Evolutionary conservation across 1,140 invertebrate genomes (phyloP).

Genomic region (Scaptomyza hsui): DNA sequence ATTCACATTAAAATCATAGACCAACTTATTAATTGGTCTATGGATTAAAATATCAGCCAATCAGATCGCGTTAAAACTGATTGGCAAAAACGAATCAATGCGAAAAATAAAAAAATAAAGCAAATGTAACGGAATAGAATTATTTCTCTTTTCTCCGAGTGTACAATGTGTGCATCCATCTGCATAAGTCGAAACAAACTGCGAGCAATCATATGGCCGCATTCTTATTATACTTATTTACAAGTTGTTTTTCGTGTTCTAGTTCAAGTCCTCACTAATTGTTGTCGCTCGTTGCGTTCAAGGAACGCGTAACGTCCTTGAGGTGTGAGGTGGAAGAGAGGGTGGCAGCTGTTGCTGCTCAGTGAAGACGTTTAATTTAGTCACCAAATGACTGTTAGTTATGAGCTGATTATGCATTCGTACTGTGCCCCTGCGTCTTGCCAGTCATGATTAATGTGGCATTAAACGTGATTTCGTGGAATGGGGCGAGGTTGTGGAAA

Average conservation of each 20-base stretch:
- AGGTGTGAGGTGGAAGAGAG: neutral
- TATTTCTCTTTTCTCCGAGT: no score
- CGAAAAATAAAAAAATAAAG: no score
- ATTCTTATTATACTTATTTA: neutral
- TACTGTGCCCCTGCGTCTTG: neutral
- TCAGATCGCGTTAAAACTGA: no score
- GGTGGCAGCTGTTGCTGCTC: neutral
- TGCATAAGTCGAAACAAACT: no score
- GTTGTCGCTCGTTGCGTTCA: no score
- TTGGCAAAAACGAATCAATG: no score
- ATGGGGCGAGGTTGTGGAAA: no score
- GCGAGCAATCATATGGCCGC: neutral
- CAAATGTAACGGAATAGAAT: no score
- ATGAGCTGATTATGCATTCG: constrained; percentile 62
- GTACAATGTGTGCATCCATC: no score
- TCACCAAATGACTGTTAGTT: constrained; percentile 48
- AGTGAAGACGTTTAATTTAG: constrained; percentile 46
- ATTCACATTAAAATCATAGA: no score
- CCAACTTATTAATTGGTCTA: no score
- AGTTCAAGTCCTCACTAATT: constrained; percentile 49
- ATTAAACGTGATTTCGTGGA: constrained; percentile 62
- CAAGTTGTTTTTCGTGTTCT: constrained; percentile 20
- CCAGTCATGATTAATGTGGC: constrained; percentile 65
- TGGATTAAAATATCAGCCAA: no score
- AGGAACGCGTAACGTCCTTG: constrained; percentile 16